These are phyloP conservation scores for Phenacoccus solenopsis DNA, from an alignment of 1,140 invertebrate species.

Conservation along the genomic window DNA sequence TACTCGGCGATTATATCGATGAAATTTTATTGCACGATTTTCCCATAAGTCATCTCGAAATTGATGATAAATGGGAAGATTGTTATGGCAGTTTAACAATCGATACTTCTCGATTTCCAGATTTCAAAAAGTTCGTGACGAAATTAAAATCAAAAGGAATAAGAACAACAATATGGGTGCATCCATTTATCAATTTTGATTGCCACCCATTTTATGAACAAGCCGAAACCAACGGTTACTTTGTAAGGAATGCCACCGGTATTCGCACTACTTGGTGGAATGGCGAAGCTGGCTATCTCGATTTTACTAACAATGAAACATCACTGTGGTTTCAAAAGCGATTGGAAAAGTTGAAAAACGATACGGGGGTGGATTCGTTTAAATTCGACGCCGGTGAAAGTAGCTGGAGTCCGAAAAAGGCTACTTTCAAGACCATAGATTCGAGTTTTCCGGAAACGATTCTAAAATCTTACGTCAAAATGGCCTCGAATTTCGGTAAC, in stretches of 20 bases:
- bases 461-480: conserved; percentile 24
- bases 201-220: conserved; percentile 46
- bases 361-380: conserved; percentile 65
- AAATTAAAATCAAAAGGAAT: conserved; percentile 36
- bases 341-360: conserved; percentile 43
- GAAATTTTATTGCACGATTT: conserved; percentile 58
- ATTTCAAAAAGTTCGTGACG: conserved; percentile 43
- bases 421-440: conserved; percentile 16
- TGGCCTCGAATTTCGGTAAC: conserved; percentile 23
- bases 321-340: conserved; percentile 57
- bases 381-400: conserved; percentile 74
- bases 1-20: conserved; percentile 53
- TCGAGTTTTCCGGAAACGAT: conserved; percentile 22
- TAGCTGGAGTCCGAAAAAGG: conserved; percentile 33
- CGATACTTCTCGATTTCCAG: conserved; percentile 55
- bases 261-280: conserved; percentile 71
- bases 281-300: conserved; percentile 51
- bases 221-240: conserved; percentile 34
- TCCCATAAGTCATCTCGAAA: conserved; percentile 67
- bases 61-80: conserved; percentile 83
- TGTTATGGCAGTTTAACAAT: conserved; percentile 74
- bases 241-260: conserved; percentile 44
- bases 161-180: conserved; percentile 64
- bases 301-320: conserved; percentile 64
- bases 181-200: conserved; percentile 73